Evolutionary conservation across 1,140 invertebrate genomes (phyloP).

Genomic region (Hyphantria cunea): DNA sequence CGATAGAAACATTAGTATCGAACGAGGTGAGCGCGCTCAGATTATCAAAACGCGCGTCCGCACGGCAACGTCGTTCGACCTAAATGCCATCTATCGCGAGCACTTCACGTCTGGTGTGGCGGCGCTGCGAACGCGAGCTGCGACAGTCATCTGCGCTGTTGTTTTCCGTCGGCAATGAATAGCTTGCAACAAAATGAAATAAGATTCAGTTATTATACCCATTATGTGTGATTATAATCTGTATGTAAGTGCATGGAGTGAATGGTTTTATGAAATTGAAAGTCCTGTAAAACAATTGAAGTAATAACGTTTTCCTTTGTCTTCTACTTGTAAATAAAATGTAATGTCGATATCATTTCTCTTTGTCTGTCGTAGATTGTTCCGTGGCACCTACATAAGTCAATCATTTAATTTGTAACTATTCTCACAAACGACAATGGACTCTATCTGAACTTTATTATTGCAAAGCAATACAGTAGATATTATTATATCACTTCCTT

Average conservation of each 20-base stretch:
- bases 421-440: too few relatives aligned
- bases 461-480: too few relatives aligned
- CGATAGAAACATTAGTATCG: conserved; percentile 46
- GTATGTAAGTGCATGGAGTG: neutral
- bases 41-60: conserved; percentile 47
- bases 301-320: too few relatives aligned
- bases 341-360: too few relatives aligned
- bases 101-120: conserved; percentile 35
- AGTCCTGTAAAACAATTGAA: neutral
- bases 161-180: conserved; percentile 10
- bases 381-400: too few relatives aligned
- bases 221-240: conserved; percentile 7
- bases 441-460: too few relatives aligned
- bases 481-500: too few relatives aligned
- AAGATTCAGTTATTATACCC: conserved; percentile 8
- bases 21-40: conserved; percentile 42
- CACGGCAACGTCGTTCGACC: conserved; percentile 54
- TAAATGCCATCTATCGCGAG: conserved; percentile 69
- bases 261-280: neutral
- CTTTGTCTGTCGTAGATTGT: too few relatives aligned
- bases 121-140: conserved; percentile 36
- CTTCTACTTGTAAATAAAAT: too few relatives aligned
- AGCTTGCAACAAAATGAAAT: conserved; percentile 6
- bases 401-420: too few relatives aligned
- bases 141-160: conserved; percentile 41